Evolutionary conservation across 2,113 vertebrate genomes (phyloP).

Genomic region (Spea multiplicata): DNA sequence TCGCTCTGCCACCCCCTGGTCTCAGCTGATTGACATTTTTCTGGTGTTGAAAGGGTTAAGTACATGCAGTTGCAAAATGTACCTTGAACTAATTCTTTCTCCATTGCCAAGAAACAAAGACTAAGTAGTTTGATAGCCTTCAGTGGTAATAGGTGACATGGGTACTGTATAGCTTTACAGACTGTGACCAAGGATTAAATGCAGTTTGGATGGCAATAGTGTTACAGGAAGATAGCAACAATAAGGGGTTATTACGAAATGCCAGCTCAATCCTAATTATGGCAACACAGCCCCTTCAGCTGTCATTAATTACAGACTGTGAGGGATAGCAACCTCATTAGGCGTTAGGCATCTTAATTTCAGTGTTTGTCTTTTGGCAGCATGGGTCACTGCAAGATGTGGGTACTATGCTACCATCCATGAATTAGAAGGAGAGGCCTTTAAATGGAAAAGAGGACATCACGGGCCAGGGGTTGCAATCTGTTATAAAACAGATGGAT

Average conservation of each 20-base stretch:
- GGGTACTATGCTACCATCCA: background rate
- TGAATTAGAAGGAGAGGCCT: background rate
- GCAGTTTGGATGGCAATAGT: slow-evolving; percentile 4
- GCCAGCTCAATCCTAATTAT: slow-evolving; percentile 27
- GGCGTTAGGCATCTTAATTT: slow-evolving; percentile 10
- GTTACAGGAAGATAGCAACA: slow-evolving; percentile 5
- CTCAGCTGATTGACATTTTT: no score
- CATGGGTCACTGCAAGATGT: slow-evolving; percentile 4
- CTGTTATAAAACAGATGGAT: slow-evolving; percentile 39
- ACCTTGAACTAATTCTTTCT: background rate
- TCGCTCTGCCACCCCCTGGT: no score
- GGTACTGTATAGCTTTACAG: background rate
- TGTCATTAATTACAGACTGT: slow-evolving; percentile 11
- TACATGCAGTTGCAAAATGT: background rate
- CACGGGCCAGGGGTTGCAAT: slow-evolving; percentile 13
- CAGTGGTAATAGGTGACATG: background rate
- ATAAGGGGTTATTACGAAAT: slow-evolving; percentile 14
- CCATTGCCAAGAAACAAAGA: background rate
- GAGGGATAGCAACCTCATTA: slow-evolving; percentile 13
- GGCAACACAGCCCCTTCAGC: background rate
- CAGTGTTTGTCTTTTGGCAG: background rate
- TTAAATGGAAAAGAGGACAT: slow-evolving; percentile 23
- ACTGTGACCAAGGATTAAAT: background rate
- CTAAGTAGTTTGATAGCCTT: background rate
- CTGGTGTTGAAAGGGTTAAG: no score